A percentile compares a stretch with the other conserved stretches of the same genome.
Evolutionary conservation across 2,113 vertebrate species (phyloP).

Genomic region (Polypterus bichir): DNA sequence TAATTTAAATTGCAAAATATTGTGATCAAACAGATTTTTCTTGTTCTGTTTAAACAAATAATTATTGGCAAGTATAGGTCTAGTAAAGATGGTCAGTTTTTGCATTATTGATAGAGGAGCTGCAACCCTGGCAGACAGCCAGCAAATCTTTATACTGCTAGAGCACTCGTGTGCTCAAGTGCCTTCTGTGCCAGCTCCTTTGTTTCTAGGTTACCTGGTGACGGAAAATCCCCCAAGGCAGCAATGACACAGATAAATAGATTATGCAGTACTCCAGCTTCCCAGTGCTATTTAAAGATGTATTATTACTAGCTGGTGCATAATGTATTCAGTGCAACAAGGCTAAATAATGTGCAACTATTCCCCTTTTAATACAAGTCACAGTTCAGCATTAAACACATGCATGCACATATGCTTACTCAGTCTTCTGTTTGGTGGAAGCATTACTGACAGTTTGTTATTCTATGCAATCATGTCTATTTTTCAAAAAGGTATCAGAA

Average conservation of each 20-base stretch:
- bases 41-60: too few relatives aligned
- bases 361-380: neutral
- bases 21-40: too few relatives aligned
- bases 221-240: slow-evolving; percentile 7
- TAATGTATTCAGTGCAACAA: slow-evolving; percentile 5
- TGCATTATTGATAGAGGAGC: too few relatives aligned
- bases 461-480: too few relatives aligned
- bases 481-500: too few relatives aligned
- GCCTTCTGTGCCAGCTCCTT: neutral
- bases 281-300: slow-evolving; percentile 10
- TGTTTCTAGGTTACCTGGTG: slow-evolving; percentile 12
- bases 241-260: slow-evolving; percentile 9
- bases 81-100: too few relatives aligned
- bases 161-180: neutral
- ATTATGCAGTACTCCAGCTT: slow-evolving; percentile 3
- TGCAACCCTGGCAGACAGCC: too few relatives aligned
- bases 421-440: too few relatives aligned
- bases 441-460: too few relatives aligned
- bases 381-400: neutral
- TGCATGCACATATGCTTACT: neutral
- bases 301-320: neutral
- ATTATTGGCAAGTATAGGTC: too few relatives aligned
- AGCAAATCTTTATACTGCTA: neutral
- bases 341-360: slow-evolving; percentile 1
- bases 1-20: too few relatives aligned